Percentiles rank a stretch among this genome's conserved stretches.
phyloP scores from a whole-genome alignment of 37 sponge, comb jelly and placozoan species.

The Spongilla lacustris region DNA sequence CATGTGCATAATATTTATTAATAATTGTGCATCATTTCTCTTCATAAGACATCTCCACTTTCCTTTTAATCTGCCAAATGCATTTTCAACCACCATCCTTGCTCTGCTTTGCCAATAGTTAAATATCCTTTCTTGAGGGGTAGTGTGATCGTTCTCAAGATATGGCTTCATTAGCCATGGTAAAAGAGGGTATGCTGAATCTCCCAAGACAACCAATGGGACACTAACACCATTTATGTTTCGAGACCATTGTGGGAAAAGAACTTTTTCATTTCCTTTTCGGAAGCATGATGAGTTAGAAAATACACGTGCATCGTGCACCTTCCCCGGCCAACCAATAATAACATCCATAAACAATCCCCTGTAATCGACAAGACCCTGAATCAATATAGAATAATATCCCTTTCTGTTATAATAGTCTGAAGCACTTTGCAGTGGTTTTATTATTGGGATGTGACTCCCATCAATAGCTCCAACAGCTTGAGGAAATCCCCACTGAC shows the following conservation, averaged over 20 bases:
- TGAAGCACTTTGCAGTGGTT: slow-evolving; percentile 19
- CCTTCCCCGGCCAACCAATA: slow-evolving; percentile 45
- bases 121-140: slow-evolving; percentile 19
- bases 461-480: slow-evolving; percentile 41
- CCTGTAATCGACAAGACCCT: slow-evolving; percentile 25
- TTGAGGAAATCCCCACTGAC: slow-evolving; percentile 38
- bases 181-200: slow-evolving; percentile 50
- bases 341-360: slow-evolving; percentile 25
- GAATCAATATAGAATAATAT: slow-evolving; percentile 40
- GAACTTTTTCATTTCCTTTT: background rate
- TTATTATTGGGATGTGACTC: slow-evolving; percentile 30
- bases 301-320: slow-evolving; percentile 64
- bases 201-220: slow-evolving; percentile 41
- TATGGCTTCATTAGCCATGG: slow-evolving; percentile 62
- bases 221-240: background rate
- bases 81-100: slow-evolving; percentile 24
- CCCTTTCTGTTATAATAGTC: slow-evolving; percentile 64
- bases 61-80: slow-evolving; percentile 46
- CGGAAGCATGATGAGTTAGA: slow-evolving; percentile 17
- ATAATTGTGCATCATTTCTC: background rate
- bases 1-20: slow-evolving; percentile 9
- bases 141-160: slow-evolving; percentile 6
- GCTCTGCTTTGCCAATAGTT: slow-evolving; percentile 39
- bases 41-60: slow-evolving; percentile 48
- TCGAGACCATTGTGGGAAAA: slow-evolving; percentile 5